These are phyloP conservation scores for Cricetomys ansorgei DNA, from an alignment of 2,113 vertebrate species.

Conservation along the genomic window DNA sequence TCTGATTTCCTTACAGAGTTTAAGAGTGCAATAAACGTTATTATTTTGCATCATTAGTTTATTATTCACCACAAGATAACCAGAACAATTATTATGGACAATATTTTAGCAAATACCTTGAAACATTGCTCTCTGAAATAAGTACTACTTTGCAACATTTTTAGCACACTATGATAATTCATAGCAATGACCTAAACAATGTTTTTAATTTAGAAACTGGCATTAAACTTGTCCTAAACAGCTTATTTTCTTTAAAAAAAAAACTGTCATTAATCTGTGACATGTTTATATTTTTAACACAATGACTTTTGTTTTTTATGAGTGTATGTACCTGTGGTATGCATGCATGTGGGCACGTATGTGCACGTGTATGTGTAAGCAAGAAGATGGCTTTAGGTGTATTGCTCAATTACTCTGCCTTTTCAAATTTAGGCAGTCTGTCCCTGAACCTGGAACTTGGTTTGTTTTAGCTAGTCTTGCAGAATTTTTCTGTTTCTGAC, in stretches of 20 bases:
- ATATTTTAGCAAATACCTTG: neutral
- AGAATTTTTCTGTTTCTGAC: neutral
- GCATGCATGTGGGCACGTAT: neutral
- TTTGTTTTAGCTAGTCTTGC: neutral
- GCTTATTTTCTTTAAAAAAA: neutral
- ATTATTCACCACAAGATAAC: neutral
- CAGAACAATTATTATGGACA: neutral
- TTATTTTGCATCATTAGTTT: neutral
- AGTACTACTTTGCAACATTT: neutral
- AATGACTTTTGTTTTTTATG: neutral
- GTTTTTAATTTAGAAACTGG: conserved; percentile 35
- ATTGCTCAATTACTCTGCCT: neutral
- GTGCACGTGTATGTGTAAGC: too few relatives aligned
- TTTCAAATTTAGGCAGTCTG: neutral
- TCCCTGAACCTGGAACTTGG: neutral
- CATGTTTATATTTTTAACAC: conserved; percentile 11
- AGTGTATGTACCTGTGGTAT: neutral
- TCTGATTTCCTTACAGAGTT: conserved; percentile 27
- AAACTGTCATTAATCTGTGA: neutral
- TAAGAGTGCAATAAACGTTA: neutral
- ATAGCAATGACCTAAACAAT: neutral
- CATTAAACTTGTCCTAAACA: neutral
- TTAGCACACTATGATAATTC: neutral
- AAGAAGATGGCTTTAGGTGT: neutral
- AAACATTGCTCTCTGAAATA: neutral